Conservation (phyloP, 2,888 invertebrate species). For the Melipona beecheii region DNA sequence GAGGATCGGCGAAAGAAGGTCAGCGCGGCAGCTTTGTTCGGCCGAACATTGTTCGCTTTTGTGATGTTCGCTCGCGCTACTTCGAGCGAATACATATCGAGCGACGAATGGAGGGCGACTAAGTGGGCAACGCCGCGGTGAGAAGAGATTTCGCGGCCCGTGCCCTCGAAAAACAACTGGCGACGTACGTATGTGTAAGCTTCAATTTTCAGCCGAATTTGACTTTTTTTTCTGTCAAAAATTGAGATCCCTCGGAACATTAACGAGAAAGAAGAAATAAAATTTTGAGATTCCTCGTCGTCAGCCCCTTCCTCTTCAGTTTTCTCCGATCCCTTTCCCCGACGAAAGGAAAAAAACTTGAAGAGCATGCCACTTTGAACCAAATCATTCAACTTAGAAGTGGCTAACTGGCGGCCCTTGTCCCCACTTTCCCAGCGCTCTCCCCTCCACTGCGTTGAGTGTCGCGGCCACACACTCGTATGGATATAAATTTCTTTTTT, state of each 20-base stretch:
- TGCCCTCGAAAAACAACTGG: neutral
- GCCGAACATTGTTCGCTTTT: conserved; percentile 41
- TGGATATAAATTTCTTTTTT: too few species aligned
- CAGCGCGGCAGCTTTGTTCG: conserved; percentile 44
- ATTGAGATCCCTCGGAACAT: neutral
- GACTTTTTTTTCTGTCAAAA: too few species aligned
- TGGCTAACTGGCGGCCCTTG: too few species aligned
- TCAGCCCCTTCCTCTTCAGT: too few species aligned
- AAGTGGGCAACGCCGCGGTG: neutral
- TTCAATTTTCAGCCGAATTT: too few species aligned
- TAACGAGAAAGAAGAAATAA: neutral
- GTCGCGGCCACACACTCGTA: too few species aligned
- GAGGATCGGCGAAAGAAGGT: conserved; percentile 39
- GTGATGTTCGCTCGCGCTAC: conserved; percentile 12
- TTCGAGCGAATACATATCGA: neutral
- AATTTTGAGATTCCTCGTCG: neutral
- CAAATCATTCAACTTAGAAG: too few species aligned
- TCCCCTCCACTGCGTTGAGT: too few species aligned
- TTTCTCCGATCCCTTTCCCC: neutral
- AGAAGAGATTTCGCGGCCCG: conserved; percentile 8
- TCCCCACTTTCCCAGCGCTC: too few species aligned
- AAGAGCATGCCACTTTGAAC: too few species aligned
- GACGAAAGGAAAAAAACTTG: too few species aligned
- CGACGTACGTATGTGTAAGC: too few species aligned
- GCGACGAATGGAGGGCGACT: neutral